Conservation (phyloP, 2,797 vertebrate genomes). For the Leptodactylus fallax region DNA sequence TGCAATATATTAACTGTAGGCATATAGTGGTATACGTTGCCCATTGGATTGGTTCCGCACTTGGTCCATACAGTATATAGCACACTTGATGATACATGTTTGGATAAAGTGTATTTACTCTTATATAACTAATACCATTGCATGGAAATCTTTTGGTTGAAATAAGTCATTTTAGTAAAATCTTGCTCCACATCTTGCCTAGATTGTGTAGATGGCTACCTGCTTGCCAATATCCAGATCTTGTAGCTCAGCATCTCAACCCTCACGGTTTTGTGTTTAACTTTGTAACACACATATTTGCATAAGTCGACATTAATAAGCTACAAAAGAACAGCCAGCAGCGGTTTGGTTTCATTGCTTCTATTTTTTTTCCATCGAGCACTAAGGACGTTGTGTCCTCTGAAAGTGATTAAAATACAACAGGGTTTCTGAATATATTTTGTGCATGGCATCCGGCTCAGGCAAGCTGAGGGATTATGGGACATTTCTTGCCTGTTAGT, state of each 20-base stretch:
- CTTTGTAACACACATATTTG: constrained; percentile 41
- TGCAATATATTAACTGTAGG: too few species aligned
- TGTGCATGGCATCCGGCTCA: neutral
- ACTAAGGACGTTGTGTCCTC: constrained; percentile 47
- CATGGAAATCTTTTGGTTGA: too few species aligned
- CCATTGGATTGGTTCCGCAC: too few species aligned
- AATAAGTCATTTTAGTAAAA: too few species aligned
- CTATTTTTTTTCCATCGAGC: constrained; percentile 13
- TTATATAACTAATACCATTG: too few species aligned
- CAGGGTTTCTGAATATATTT: constrained; percentile 8
- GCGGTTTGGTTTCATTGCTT: constrained; percentile 39
- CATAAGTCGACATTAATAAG: constrained; percentile 47
- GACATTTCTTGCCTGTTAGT: constrained; percentile 15
- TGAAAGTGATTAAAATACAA: constrained; percentile 38
- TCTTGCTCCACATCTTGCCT: too few species aligned
- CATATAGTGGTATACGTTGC: too few species aligned
- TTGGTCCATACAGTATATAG: too few species aligned
- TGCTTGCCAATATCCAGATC: neutral
- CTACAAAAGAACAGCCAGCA: constrained; percentile 48
- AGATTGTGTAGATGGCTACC: neutral
- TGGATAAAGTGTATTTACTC: too few species aligned
- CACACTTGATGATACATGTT: too few species aligned
- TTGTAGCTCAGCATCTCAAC: neutral
- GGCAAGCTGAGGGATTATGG: neutral
- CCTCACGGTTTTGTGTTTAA: constrained; percentile 18